A percentile compares a stretch with the other conserved stretches of the same genome.
Evolutionary conservation across 2,797 vertebrate species (phyloP).

Genomic region (Phalanger gymnotis): DNA sequence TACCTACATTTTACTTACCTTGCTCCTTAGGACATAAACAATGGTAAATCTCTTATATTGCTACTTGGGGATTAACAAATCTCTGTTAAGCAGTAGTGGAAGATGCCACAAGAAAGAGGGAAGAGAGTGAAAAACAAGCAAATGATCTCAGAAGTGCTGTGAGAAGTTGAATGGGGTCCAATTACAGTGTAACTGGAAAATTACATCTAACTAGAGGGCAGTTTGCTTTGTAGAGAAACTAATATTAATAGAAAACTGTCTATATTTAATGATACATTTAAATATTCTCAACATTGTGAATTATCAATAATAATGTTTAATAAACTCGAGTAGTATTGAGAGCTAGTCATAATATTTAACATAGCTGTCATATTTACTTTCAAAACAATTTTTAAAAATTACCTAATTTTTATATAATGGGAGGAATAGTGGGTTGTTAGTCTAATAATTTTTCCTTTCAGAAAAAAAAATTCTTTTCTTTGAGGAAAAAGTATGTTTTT

Average conservation of each 20-base stretch:
- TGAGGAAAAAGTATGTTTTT: background rate
- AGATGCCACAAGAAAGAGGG: background rate
- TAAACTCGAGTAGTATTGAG: slow-evolving; percentile 66
- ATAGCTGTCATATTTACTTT: background rate
- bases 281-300: slow-evolving; percentile 21
- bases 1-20: slow-evolving; percentile 35
- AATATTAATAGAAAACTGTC: slow-evolving; percentile 68
- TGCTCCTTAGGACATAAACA: slow-evolving; percentile 14
- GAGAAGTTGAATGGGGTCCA: slow-evolving; percentile 49
- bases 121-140: slow-evolving; percentile 54
- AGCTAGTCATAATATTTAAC: slow-evolving; percentile 71
- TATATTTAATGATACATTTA: slow-evolving; percentile 60
- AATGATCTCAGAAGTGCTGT: slow-evolving; percentile 25
- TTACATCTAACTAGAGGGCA: slow-evolving; percentile 44
- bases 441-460: background rate
- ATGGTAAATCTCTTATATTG: slow-evolving; percentile 53
- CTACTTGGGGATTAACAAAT: slow-evolving; percentile 61
- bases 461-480: background rate
- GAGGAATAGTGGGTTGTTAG: background rate
- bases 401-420: background rate
- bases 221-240: slow-evolving; percentile 49
- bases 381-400: background rate
- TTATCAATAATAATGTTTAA: slow-evolving; percentile 63
- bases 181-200: slow-evolving; percentile 52
- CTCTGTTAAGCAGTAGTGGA: slow-evolving; percentile 50